These are phyloP conservation scores for Galeopterus variegatus DNA, from an alignment of 2,113 vertebrate species.

Conservation along the genomic window DNA sequence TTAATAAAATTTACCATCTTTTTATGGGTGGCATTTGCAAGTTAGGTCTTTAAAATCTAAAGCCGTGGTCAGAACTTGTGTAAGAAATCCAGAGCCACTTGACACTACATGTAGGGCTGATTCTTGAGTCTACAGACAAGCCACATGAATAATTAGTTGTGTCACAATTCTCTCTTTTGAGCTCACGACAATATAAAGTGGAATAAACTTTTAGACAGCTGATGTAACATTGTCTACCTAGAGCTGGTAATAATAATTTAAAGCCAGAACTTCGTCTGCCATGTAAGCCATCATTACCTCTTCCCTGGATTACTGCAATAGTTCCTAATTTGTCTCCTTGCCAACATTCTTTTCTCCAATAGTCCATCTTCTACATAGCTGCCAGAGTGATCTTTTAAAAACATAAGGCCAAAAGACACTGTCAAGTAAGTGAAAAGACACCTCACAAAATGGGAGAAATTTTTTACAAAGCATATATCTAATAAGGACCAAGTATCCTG, in stretches of 20 bases:
- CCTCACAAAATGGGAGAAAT: not conserved
- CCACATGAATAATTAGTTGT: not conserved
- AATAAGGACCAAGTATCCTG: not conserved
- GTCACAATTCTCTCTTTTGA: not conserved
- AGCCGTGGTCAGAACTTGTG: not conserved
- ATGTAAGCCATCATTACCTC: not conserved
- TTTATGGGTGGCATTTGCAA: conserved; percentile 9
- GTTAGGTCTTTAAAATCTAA: not conserved
- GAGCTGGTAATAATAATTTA: not conserved
- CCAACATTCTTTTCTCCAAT: not conserved
- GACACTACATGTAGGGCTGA: not conserved
- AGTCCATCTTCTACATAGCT: not conserved
- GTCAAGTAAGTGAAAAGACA: conserved; percentile 21
- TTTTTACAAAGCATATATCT: conserved; percentile 17
- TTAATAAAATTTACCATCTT: conserved; percentile 5
- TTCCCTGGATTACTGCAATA: not conserved
- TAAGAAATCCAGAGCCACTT: not conserved
- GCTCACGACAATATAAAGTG: not conserved
- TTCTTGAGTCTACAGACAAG: not conserved
- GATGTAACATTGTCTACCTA: not conserved
- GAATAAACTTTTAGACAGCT: not conserved
- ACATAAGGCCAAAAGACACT: not conserved
- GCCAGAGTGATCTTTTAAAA: not conserved
- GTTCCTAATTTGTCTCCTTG: not conserved
- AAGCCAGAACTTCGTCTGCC: not conserved